Conservation (phyloP, 1,140 invertebrate genomes). For the Latrodectus geometricus region DNA sequence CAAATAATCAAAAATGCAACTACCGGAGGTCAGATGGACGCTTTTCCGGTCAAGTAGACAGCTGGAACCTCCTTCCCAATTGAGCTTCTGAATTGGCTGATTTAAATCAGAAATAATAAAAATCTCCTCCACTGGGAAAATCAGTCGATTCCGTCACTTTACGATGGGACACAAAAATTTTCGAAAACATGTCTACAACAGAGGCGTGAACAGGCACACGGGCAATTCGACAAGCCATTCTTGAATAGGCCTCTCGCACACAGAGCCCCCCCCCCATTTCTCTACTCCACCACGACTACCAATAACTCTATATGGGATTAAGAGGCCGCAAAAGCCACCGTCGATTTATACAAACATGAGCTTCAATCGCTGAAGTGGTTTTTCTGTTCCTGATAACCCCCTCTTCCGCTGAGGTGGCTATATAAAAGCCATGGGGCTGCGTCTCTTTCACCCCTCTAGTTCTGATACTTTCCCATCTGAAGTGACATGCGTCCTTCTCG, state of each 20-base stretch:
- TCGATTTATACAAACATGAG: slow-evolving; percentile 53
- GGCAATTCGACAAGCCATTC: not conserved
- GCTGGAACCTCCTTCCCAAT: not conserved
- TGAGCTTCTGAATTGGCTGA: not conserved
- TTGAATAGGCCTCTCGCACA: slow-evolving; percentile 34
- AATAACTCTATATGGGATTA: not conserved
- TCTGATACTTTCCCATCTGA: slow-evolving; percentile 7
- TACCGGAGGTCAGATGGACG: not conserved
- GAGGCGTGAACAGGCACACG: slow-evolving; percentile 44
- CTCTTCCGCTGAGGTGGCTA: not conserved
- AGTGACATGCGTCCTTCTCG: not conserved
- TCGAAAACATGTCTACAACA: slow-evolving; percentile 36
- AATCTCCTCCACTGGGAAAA: not conserved
- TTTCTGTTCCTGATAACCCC: slow-evolving; percentile 29
- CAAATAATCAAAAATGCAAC: too few species aligned
- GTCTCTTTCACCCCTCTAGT: not conserved
- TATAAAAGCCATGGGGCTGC: not conserved
- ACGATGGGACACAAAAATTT: slow-evolving; percentile 8
- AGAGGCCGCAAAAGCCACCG: slow-evolving; percentile 25
- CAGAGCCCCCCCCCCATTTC: not conserved
- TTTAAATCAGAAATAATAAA: slow-evolving; percentile 53
- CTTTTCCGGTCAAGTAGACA: slow-evolving; percentile 3
- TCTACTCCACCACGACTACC: not conserved
- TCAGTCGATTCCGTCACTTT: not conserved
- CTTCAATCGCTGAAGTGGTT: slow-evolving; percentile 40